A percentile compares a stretch with the other conserved stretches of the same genome.
Conservation (phyloP, 2,797 vertebrate species). For the Etheostoma nigrum region DNA sequence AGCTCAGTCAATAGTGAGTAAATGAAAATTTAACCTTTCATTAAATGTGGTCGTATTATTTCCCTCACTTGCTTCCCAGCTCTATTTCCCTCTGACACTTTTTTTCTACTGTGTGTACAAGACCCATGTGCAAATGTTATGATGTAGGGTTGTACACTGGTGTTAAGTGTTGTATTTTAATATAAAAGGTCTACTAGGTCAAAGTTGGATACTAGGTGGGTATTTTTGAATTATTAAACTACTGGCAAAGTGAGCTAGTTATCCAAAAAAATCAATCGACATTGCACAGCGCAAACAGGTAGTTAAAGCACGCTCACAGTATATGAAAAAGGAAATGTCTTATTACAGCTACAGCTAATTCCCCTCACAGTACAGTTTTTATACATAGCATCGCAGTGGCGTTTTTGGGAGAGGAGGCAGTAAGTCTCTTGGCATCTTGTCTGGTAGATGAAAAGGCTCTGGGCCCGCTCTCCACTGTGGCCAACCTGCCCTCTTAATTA, state of each 20-base stretch:
- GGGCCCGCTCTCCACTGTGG: constrained; percentile 84
- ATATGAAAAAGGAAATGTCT: constrained; percentile 27
- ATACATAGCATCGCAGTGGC: constrained; percentile 27
- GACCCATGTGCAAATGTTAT: constrained; percentile 73
- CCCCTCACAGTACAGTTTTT: constrained; percentile 34
- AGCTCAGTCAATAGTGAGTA: constrained; percentile 89
- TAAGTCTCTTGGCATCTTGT: constrained; percentile 83
- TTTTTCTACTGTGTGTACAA: constrained; percentile 71
- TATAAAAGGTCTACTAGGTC: constrained; percentile 10
- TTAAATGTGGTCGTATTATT: constrained; percentile 88
- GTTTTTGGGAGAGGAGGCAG: constrained; percentile 76
- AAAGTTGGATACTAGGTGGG: constrained; percentile 2
- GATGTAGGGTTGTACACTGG: constrained; percentile 42
- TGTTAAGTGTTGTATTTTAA: constrained; percentile 54
- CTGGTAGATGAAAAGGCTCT: constrained; percentile 85
- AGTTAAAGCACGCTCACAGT: constrained; percentile 9
- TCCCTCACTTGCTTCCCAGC: constrained; percentile 81
- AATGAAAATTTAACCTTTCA: constrained; percentile 91
- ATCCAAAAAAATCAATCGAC: constrained; percentile 29
- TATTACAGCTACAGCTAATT: constrained; percentile 34
- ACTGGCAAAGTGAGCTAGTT: constrained; percentile 12
- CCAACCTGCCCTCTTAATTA: constrained; percentile 90
- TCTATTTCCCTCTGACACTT: constrained; percentile 79
- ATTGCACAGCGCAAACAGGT: not conserved
- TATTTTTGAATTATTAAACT: constrained; percentile 19